Percentiles rank a stretch among this genome's conserved stretches.
Evolutionary conservation across 2,113 vertebrate genomes (phyloP).

Genomic region (Macquaria ambigua): DNA sequence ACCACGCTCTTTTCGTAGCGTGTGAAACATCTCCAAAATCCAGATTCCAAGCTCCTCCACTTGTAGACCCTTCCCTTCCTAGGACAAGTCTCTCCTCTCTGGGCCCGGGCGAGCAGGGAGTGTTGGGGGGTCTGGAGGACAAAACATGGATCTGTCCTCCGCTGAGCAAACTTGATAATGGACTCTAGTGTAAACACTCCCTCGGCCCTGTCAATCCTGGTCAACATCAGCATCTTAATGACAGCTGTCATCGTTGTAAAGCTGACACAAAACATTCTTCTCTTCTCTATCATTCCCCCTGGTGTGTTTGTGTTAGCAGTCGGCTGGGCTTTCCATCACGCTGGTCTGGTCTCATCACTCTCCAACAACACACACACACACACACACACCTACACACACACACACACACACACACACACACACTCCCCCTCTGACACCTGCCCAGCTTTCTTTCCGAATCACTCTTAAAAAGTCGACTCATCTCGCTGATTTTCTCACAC

Average conservation of each 20-base stretch:
- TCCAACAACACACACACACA: slow-evolving; percentile 61
- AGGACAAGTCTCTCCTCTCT: slow-evolving; percentile 23
- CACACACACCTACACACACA: slow-evolving; percentile 48
- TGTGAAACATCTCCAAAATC: slow-evolving; percentile 57
- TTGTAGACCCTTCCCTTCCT: background rate
- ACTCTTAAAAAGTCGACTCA: slow-evolving; percentile 8
- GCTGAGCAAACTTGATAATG: slow-evolving; percentile 70
- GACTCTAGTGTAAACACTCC: slow-evolving; percentile 72
- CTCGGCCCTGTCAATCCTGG: slow-evolving; percentile 65
- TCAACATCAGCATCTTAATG: slow-evolving; percentile 64
- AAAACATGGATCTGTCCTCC: slow-evolving; percentile 52
- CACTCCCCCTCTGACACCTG: slow-evolving; percentile 54
- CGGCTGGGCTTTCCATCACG: slow-evolving; percentile 80
- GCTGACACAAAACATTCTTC: slow-evolving; percentile 67
- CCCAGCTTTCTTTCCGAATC: slow-evolving; percentile 5
- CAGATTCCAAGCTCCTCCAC: slow-evolving; percentile 21
- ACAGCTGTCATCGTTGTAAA: slow-evolving; percentile 53
- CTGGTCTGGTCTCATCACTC: slow-evolving; percentile 79
- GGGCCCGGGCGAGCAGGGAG: background rate
- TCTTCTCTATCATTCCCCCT: slow-evolving; percentile 31
- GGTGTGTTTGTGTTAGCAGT: slow-evolving; percentile 84
- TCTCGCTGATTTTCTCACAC: slow-evolving; percentile 19
- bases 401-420: slow-evolving; percentile 50
- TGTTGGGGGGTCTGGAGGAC: background rate
- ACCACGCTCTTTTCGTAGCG: slow-evolving; percentile 47